Evolutionary conservation across 2,113 vertebrate genomes (phyloP).

Genomic region (Sinosuthora webbiana): DNA sequence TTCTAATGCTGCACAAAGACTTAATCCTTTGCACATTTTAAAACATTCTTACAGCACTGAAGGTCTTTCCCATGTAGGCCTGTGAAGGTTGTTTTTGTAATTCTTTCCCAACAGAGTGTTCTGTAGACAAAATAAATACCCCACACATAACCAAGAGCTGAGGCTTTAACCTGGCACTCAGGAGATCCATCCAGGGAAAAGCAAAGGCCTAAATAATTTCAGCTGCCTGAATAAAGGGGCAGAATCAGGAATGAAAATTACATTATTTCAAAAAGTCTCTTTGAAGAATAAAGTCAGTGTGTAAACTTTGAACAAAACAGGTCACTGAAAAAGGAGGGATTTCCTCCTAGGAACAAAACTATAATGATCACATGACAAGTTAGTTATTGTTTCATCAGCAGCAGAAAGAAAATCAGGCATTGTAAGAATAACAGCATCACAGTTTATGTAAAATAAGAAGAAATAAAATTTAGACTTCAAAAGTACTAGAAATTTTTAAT

Average conservation of each 20-base stretch:
- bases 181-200: neutral
- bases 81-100: neutral
- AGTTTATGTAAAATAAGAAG: neutral
- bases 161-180: neutral
- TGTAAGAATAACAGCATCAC: neutral
- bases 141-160: neutral
- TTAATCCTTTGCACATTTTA: neutral
- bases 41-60: neutral
- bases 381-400: neutral
- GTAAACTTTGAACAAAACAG: neutral
- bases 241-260: neutral
- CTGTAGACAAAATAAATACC: neutral
- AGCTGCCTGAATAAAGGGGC: neutral
- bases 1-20: neutral
- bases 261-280: neutral
- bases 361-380: neutral
- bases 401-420: neutral
- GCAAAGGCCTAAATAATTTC: neutral
- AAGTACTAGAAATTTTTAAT: neutral
- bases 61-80: neutral
- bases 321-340: neutral
- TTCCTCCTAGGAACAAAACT: neutral
- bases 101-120: neutral
- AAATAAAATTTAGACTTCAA: neutral
- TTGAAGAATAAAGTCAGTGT: neutral